Evolutionary conservation across 1,140 invertebrate species (phyloP).

Genomic region (Pseudoatta argentina): DNA sequence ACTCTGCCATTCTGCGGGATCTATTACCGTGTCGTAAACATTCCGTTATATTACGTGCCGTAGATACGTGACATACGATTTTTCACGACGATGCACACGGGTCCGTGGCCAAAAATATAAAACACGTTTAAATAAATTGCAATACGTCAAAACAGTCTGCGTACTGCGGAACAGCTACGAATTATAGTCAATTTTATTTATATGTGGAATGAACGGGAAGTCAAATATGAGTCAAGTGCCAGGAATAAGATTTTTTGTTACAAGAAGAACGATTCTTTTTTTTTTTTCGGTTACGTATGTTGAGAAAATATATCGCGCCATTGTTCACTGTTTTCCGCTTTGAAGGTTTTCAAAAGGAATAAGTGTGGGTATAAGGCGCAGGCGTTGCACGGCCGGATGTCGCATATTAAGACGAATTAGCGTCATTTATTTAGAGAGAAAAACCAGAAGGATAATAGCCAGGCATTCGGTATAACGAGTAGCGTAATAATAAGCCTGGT

Average conservation of each 20-base stretch:
- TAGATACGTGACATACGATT: conserved; percentile 17
- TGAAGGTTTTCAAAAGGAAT: conserved; percentile 66
- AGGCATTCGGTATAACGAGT: conserved; percentile 60
- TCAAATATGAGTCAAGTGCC: background rate
- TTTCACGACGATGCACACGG: conserved; percentile 30
- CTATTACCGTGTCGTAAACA: conserved; percentile 47
- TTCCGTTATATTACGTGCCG: conserved; percentile 30
- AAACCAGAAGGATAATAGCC: conserved; percentile 76
- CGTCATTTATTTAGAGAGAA: conserved; percentile 80
- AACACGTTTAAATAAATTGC: conserved; percentile 27
- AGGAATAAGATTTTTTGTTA: background rate
- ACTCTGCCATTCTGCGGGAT: conserved; percentile 33
- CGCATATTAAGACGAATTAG: conserved; percentile 79
- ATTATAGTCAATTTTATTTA: conserved; percentile 33
- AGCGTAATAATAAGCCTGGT: conserved; percentile 73
- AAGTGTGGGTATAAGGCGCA: conserved; percentile 56
- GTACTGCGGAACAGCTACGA: background rate
- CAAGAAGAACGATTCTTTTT: background rate
- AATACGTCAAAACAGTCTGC: conserved; percentile 29
- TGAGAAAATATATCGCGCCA: conserved; percentile 7
- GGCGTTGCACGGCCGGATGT: conserved; percentile 73
- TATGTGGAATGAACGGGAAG: background rate
- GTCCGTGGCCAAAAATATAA: conserved; percentile 7
- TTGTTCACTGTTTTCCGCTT: conserved; percentile 13
- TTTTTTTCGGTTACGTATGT: background rate